phyloP scores from a whole-genome alignment of 2,888 invertebrate species.

The Achlya flavicornis region DNA sequence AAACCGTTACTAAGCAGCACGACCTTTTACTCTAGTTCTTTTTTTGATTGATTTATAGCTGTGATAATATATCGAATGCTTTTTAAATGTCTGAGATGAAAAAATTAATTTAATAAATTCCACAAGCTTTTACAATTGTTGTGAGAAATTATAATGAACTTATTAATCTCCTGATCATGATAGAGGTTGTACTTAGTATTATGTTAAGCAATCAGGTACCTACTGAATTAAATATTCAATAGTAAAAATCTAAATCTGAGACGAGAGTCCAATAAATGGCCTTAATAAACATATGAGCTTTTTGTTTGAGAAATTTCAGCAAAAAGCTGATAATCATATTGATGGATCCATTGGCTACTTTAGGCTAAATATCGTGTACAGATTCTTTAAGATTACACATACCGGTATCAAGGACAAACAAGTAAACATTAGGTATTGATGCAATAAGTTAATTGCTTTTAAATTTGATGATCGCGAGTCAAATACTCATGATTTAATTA shows the following conservation, averaged over 20 bases:
- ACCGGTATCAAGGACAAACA: background rate
- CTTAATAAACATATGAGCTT: too few species aligned
- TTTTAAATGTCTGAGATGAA: background rate
- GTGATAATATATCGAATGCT: background rate
- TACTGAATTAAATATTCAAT: too few species aligned
- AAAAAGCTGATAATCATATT: too few species aligned
- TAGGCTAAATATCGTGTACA: background rate
- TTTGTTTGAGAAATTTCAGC: too few species aligned
- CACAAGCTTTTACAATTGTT: background rate
- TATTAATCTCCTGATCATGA: too few species aligned
- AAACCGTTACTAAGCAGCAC: conserved; percentile 42
- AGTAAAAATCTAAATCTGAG: too few species aligned
- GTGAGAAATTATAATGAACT: background rate
- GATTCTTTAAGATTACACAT: background rate
- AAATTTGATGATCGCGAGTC: background rate
- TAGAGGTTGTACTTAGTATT: background rate
- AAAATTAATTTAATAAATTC: background rate
- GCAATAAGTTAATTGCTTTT: background rate
- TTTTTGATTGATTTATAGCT: background rate
- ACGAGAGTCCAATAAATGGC: too few species aligned
- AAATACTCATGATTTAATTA: background rate
- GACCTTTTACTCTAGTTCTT: background rate
- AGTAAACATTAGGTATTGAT: background rate
- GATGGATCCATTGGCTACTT: too few species aligned
- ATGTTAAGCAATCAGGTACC: too few species aligned